These are phyloP conservation scores for Philopedon plagiatum DNA, from an alignment of 2,888 invertebrate species.

Conservation along the genomic window DNA sequence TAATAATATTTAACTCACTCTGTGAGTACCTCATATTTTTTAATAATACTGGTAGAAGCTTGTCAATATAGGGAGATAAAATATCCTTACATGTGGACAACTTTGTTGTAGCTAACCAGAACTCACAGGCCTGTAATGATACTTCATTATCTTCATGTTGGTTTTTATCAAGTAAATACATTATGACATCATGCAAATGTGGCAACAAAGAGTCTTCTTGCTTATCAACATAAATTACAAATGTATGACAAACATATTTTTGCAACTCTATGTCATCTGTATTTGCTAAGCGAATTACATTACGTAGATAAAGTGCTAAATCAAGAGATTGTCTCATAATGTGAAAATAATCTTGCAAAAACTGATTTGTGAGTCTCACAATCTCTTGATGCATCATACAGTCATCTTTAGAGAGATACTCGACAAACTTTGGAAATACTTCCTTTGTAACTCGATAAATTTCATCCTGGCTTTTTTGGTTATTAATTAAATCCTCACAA, in stretches of 20 bases:
- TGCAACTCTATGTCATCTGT: slow-evolving; percentile 97
- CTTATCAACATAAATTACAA: slow-evolving; percentile 93
- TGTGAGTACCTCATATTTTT: slow-evolving; percentile 98
- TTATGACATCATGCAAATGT: slow-evolving; percentile 96
- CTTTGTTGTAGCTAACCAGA: slow-evolving; percentile 97
- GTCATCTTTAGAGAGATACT: slow-evolving; percentile 58
- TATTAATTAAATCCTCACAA: slow-evolving; percentile 88
- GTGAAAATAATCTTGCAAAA: slow-evolving; percentile 64
- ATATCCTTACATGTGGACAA: slow-evolving; percentile 94
- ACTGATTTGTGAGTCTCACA: slow-evolving; percentile 64
- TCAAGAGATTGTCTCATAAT: slow-evolving; percentile 64
- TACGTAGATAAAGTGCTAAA: slow-evolving; percentile 74
- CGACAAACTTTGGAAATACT: slow-evolving; percentile 62
- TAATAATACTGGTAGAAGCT: slow-evolving; percentile 91
- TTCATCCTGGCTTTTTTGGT: slow-evolving; percentile 61
- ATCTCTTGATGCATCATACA: slow-evolving; percentile 60
- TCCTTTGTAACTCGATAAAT: slow-evolving; percentile 60
- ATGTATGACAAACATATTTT: slow-evolving; percentile 96
- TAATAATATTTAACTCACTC: slow-evolving; percentile 92
- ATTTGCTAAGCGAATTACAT: slow-evolving; percentile 91
- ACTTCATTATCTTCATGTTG: slow-evolving; percentile 93
- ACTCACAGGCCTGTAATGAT: slow-evolving; percentile 98
- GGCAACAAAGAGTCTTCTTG: slow-evolving; percentile 93
- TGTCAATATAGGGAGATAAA: slow-evolving; percentile 85
- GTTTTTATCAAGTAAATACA: slow-evolving; percentile 96